Evolutionary conservation across 2,888 invertebrate genomes (phyloP).

Genomic region (Chrysotoxum bicinctum): DNA sequence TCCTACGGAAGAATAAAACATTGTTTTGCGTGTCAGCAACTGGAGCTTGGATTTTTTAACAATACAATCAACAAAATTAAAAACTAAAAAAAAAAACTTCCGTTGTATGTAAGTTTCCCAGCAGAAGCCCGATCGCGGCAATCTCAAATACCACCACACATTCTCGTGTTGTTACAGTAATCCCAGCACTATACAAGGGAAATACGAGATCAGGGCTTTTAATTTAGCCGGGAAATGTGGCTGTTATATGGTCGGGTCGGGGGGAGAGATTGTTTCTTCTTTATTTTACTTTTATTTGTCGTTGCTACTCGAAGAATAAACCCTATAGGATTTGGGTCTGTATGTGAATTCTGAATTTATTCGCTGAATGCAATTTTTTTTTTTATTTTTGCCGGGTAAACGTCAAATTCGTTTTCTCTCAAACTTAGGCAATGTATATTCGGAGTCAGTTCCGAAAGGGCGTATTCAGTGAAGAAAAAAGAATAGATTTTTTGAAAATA

Average conservation of each 20-base stretch:
- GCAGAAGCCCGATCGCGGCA: slow-evolving; percentile 1
- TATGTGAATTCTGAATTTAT: background rate
- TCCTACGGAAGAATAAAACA: slow-evolving; percentile 71
- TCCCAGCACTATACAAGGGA: background rate
- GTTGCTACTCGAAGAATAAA: background rate
- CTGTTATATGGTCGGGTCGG: background rate
- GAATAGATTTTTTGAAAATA: background rate
- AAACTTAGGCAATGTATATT: background rate
- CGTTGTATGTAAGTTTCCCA: background rate
- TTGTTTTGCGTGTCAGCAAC: slow-evolving; percentile 48
- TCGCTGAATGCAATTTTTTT: background rate
- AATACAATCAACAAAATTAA: slow-evolving; percentile 6
- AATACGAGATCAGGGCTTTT: slow-evolving; percentile 2
- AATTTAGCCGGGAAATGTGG: slow-evolving; percentile 5
- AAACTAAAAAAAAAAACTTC: background rate
- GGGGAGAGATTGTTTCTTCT: background rate
- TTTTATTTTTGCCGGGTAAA: background rate
- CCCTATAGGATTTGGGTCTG: background rate
- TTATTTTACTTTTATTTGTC: background rate
- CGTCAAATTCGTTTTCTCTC: background rate
- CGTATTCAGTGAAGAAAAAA: background rate
- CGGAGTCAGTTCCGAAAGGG: background rate
- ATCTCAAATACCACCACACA: slow-evolving; percentile 28
- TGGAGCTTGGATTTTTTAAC: slow-evolving; percentile 32
- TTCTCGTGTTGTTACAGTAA: background rate